Evolutionary conservation across 2,113 vertebrate species (phyloP), one percentile per base, ranked within the genome.

Genomic region (Ia io): DNA sequence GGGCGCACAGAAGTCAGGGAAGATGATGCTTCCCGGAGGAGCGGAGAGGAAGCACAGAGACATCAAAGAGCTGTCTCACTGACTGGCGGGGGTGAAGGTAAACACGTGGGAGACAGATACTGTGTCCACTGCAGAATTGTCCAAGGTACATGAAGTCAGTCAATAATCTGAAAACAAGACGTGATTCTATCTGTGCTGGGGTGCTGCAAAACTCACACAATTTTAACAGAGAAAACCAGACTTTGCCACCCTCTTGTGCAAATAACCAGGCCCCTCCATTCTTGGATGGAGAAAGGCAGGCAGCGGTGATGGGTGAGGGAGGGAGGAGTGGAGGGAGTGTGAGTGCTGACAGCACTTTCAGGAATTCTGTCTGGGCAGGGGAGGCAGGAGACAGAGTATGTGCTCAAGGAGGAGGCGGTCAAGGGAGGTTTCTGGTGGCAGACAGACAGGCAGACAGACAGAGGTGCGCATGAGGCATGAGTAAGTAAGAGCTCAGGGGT

Each of bases 381-480:
- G 37, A 56, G 28, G 59, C 14, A 12, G 5, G 17, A 79, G 76
- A 70, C 17, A 10, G 32, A 63, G 37, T 1, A 2, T 16, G 37
- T 2, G 11, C 17, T 17, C 4, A 2, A n/a, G 42, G 17, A 5
- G 30, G 37, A 12, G n/a, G 13, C 4, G 2, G 14, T 2, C 1
- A 4, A 3, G 56, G n/a, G 65, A 42, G 5, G 56, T 23, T 22
- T 65, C 47, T 28, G 20, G 10, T 17, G 25, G 25, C 22, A 61
- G 74, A 28, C 61, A 63, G 28, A 32, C 61, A 61, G 59, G 25
- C 59, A 65, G 63, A 11, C 12, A 22, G 37, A 28, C 22, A 47
- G 30, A 63, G 0, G 13, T 8, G 1, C 63, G 32, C 13, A 0
- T 6, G 35, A n/a, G n/a, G n/a, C n/a, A n/a, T n/a, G n/a, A n/a